Evolutionary conservation across 2,113 vertebrate genomes (phyloP), one percentile per base, ranked within the genome.

Genomic region (Neolamprologus ventralis): DNA sequence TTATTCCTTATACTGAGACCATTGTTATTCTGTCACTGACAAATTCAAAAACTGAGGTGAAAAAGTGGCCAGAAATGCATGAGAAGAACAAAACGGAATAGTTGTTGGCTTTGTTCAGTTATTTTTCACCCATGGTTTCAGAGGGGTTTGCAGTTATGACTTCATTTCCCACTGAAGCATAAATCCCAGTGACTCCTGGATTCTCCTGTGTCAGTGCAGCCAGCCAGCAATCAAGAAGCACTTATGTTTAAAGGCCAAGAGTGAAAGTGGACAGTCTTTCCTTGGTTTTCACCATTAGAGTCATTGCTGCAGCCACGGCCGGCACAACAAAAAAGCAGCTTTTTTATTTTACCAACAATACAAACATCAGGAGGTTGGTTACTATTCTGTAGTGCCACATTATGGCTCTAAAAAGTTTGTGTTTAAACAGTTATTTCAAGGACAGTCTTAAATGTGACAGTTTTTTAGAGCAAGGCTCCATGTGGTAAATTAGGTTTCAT

Each of bases 21-120:
- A 21, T 21, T 65, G 19, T 65, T 21, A 65, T 21, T 65, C 60
- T 65, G 19, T 65, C 63, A 68, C 35, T 68, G 58, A 63, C 0
- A 63, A 19, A 63, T 68, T 68, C 35, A 68, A 68, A 68, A 68
- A 23, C 35, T 21, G 19, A 40, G 19, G 33, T 8, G 7, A 68
- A 68, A 1, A 68, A 21, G 0, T 68, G 1, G n/a, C n/a, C 4
- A 21, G 19, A 40, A 40, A 68, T 68, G 19, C 63, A 14, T 0
- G 19, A n/a, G 33, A 65, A 35, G 60, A 35, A 12, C 60, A 35
- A 65, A 65, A 35, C 3, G 3, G 31, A n/a, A 7, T n/a, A 65
- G 60, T 65, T 35, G 60, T 65, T n/a, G 31, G 10, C 31, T n/a
- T 35, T 35, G 4, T 65, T 65, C 17, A 4, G 58, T 63, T 63